These are phyloP conservation scores for Patiria pectinifera DNA, from an alignment of 53 echinoderm and acorn worm genomes.

Conservation along the genomic window DNA sequence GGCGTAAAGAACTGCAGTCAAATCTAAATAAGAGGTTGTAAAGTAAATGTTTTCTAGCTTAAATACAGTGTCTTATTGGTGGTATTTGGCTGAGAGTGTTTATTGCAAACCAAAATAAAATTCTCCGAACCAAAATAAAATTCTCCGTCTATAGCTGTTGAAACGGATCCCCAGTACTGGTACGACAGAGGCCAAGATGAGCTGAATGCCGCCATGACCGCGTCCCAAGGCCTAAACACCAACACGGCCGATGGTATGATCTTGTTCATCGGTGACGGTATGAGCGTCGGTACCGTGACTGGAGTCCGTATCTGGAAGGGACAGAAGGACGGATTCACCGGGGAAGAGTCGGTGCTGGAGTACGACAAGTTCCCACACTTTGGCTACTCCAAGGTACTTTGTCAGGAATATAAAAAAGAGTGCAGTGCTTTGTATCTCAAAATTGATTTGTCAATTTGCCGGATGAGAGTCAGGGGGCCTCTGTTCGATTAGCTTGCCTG, in stretches of 20 bases:
- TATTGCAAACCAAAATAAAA: background rate
- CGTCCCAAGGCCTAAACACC: background rate
- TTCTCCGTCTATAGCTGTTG: background rate
- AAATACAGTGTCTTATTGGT: too few relatives aligned
- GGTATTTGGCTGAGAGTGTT: background rate
- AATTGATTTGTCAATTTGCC: too few relatives aligned
- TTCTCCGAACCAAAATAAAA: background rate
- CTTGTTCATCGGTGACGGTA: slow-evolving; percentile 47
- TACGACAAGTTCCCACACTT: slow-evolving; percentile 43
- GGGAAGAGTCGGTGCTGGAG: slow-evolving; percentile 12
- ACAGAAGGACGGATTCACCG: background rate
- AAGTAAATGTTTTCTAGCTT: too few relatives aligned
- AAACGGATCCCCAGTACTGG: slow-evolving; percentile 15
- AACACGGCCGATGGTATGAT: slow-evolving; percentile 36
- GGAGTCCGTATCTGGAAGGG: slow-evolving; percentile 33
- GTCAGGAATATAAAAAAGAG: background rate
- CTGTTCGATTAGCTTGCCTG: too few relatives aligned
- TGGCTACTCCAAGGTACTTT: slow-evolving; percentile 28
- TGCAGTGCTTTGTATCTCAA: too few relatives aligned
- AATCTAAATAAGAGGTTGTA: too few relatives aligned
- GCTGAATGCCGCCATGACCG: background rate
- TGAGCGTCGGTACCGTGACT: slow-evolving; percentile 37
- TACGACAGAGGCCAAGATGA: slow-evolving; percentile 2
- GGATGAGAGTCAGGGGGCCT: too few relatives aligned
- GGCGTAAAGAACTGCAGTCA: too few relatives aligned